phyloP scores from a whole-genome alignment of 1,140 invertebrate species.

The Antheraea pernyi region DNA sequence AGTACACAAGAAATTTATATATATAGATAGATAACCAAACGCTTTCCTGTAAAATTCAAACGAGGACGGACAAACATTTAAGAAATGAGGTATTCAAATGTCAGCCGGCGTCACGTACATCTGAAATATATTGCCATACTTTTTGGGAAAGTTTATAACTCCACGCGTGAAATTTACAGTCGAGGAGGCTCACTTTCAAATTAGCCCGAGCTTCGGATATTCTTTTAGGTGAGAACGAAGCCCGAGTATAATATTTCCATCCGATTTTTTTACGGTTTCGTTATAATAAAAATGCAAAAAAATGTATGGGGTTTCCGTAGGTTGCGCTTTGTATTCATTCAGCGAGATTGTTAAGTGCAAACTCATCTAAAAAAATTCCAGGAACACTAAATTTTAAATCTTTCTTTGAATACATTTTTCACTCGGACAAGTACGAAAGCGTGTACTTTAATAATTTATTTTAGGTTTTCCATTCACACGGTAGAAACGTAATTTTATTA shows the following conservation, averaged over 20 bases:
- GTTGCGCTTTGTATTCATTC: constrained; percentile 17
- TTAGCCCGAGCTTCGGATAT: constrained; percentile 37
- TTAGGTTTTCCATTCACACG: background rate
- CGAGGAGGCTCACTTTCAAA: constrained; percentile 43
- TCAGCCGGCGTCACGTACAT: constrained; percentile 38
- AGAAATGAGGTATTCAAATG: constrained; percentile 37
- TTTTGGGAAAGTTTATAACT: constrained; percentile 48
- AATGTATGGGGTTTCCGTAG: constrained; percentile 14
- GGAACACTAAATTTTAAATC: background rate
- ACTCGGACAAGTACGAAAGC: background rate
- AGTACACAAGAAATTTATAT: no score
- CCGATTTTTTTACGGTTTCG: constrained; percentile 25
- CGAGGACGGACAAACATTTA: constrained; percentile 28
- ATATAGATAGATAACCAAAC: background rate
- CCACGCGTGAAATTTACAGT: constrained; percentile 46
- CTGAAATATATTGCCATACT: constrained; percentile 39
- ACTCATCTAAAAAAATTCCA: background rate
- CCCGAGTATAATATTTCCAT: constrained; percentile 18
- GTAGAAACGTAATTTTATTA: background rate
- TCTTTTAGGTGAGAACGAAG: constrained; percentile 23
- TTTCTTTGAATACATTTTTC: constrained; percentile 9
- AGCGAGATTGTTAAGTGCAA: background rate
- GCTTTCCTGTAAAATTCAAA: background rate
- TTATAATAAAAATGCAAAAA: constrained; percentile 35
- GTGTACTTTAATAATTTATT: constrained; percentile 9